Conservation (phyloP, 1,140 invertebrate genomes). For the Tetramorium alpestre region DNA sequence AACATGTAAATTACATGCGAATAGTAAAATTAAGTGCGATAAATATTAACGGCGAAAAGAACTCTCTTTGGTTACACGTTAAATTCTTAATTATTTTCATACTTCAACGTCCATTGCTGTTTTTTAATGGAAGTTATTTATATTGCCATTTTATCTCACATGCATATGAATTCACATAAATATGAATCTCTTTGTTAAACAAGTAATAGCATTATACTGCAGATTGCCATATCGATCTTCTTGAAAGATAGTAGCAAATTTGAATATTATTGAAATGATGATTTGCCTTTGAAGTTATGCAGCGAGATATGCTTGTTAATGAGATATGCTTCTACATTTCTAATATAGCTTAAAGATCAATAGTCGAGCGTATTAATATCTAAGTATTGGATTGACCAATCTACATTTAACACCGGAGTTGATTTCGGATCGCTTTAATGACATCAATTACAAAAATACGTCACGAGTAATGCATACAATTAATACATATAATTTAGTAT, state of each 20-base stretch:
- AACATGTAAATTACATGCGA: not conserved
- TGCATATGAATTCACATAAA: no score
- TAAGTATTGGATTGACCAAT: not conserved
- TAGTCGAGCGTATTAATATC: not conserved
- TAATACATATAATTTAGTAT: no score
- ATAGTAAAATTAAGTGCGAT: not conserved
- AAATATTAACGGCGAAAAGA: not conserved
- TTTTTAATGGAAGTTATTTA: not conserved
- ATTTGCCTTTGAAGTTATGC: slow-evolving; percentile 30
- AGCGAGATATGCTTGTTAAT: slow-evolving; percentile 3
- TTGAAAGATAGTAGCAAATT: slow-evolving; percentile 51
- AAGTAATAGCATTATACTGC: not conserved
- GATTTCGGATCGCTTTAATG: not conserved
- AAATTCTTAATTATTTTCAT: not conserved
- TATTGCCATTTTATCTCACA: not conserved
- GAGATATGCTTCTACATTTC: not conserved
- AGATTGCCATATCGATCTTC: no score
- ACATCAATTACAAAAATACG: slow-evolving; percentile 3
- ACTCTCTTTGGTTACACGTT: not conserved
- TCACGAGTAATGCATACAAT: no score
- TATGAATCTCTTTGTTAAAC: no score
- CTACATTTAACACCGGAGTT: not conserved
- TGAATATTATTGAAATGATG: slow-evolving; percentile 60
- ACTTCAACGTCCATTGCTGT: not conserved
- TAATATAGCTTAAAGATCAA: slow-evolving; percentile 17